Evolutionary conservation across 2,113 vertebrate species (phyloP).

Genomic region (Podiceps cristatus): DNA sequence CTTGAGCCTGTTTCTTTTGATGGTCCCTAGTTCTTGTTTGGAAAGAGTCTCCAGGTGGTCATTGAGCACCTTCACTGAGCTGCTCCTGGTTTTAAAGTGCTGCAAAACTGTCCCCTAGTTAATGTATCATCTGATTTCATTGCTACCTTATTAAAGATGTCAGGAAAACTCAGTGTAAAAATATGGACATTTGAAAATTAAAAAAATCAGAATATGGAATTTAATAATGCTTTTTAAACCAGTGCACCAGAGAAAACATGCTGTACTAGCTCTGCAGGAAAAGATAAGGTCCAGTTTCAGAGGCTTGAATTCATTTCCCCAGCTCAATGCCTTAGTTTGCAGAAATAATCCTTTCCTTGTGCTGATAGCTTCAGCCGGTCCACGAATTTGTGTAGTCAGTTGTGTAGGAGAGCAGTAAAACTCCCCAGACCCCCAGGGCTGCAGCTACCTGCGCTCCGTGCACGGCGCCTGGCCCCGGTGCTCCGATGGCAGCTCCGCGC

Average conservation of each 20-base stretch:
- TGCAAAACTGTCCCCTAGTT: not conserved
- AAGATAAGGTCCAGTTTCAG: not conserved
- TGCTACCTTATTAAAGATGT: not conserved
- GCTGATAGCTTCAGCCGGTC: not conserved
- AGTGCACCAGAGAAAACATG: not conserved
- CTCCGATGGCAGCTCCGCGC: fast-evolving
- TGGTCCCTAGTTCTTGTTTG: not conserved
- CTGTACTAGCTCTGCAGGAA: not conserved
- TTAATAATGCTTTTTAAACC: not conserved
- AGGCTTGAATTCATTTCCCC: not conserved
- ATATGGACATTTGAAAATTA: not conserved
- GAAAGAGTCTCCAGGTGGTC: not conserved
- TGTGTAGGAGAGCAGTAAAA: not conserved
- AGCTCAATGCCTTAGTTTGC: not conserved
- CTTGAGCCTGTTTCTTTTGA: not conserved
- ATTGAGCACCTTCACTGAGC: not conserved
- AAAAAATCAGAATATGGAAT: not conserved
- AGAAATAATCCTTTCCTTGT: not conserved
- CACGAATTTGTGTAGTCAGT: not conserved
- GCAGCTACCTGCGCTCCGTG: not conserved
- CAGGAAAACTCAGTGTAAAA: not conserved
- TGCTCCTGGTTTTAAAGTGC: fast-evolving
- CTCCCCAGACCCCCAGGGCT: not conserved
- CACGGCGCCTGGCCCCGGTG: fast-evolving
- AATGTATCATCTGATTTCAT: not conserved